A percentile compares a stretch with the other conserved stretches of the same genome.
Evolutionary conservation across 2,888 invertebrate species (phyloP).

Genomic region (Dynastes tityus): DNA sequence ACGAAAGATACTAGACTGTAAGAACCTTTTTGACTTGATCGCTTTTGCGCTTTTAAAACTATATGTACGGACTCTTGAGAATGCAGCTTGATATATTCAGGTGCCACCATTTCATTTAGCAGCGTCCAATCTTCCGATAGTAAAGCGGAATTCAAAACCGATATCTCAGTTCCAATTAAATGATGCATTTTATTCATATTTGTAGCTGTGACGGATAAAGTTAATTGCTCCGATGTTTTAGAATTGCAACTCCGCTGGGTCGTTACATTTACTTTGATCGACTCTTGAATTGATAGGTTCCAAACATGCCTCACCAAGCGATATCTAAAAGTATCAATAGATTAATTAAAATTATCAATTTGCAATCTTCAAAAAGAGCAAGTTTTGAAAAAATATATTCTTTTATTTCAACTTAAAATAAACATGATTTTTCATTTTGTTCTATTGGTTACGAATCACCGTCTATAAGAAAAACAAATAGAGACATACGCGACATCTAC

Average conservation of each 20-base stretch:
- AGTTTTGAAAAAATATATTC: too few species aligned
- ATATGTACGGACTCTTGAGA: slow-evolving; percentile 74
- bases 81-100: slow-evolving; percentile 68
- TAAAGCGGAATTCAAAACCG: slow-evolving; percentile 75
- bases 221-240: slow-evolving; percentile 73
- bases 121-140: slow-evolving; percentile 78
- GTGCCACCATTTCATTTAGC: slow-evolving; percentile 62
- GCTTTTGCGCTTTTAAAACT: slow-evolving; percentile 71
- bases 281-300: slow-evolving; percentile 77
- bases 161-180: slow-evolving; percentile 73
- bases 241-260: slow-evolving; percentile 71
- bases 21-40: slow-evolving; percentile 49
- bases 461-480: too few species aligned
- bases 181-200: slow-evolving; percentile 80
- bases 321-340: slow-evolving; percentile 68
- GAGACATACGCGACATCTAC: neutral
- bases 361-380: neutral
- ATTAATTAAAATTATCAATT: neutral
- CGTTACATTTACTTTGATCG: slow-evolving; percentile 73
- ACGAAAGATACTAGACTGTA: slow-evolving; percentile 68
- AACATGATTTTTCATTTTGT: too few species aligned
- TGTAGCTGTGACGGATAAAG: slow-evolving; percentile 79
- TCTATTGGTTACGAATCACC: too few species aligned
- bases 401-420: too few species aligned
- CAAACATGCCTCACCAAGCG: slow-evolving; percentile 78